A percentile compares a stretch with the other conserved stretches of the same genome.
Evolutionary conservation across 1,140 invertebrate species (phyloP).

Genomic region (Mylabris phalerata): DNA sequence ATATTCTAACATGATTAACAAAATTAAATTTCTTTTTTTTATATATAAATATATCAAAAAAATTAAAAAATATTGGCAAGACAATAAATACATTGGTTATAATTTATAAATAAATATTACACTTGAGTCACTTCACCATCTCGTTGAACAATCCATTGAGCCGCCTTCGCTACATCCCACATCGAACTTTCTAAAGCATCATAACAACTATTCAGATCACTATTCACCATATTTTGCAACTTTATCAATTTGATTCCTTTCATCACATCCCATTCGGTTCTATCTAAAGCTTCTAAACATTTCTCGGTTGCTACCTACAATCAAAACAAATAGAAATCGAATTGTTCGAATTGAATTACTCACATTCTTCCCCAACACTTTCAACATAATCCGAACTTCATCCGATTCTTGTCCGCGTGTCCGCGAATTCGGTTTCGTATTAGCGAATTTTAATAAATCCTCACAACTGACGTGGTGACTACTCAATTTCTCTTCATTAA

Average conservation of each 20-base stretch:
- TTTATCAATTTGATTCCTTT: slow-evolving; percentile 81
- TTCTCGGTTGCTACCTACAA: slow-evolving; percentile 66
- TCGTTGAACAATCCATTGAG: slow-evolving; percentile 40
- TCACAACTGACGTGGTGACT: slow-evolving; percentile 84
- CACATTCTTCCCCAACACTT: slow-evolving; percentile 78
- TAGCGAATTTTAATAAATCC: slow-evolving; percentile 84
- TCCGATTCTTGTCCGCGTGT: slow-evolving; percentile 78
- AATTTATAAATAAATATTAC: slow-evolving; percentile 13
- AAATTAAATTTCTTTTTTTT: too few relatives aligned
- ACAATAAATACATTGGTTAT: slow-evolving; percentile 5
- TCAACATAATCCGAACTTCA: slow-evolving; percentile 86
- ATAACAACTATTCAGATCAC: slow-evolving; percentile 33
- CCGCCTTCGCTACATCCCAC: slow-evolving; percentile 41
- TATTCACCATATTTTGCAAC: slow-evolving; percentile 57
- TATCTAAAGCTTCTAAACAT: slow-evolving; percentile 73
- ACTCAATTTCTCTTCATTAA: slow-evolving; percentile 24
- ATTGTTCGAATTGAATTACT: slow-evolving; percentile 25
- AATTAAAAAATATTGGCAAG: slow-evolving; percentile 10
- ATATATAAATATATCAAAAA: too few relatives aligned
- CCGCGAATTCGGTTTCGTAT: slow-evolving; percentile 74
- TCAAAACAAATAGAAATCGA: not conserved
- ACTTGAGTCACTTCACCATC: slow-evolving; percentile 40
- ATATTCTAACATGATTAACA: too few relatives aligned
- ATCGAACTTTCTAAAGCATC: slow-evolving; percentile 35
- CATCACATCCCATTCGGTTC: slow-evolving; percentile 82